These are phyloP conservation scores for Prunella fulvescens DNA, from an alignment of 2,113 vertebrate species.

Conservation along the genomic window DNA sequence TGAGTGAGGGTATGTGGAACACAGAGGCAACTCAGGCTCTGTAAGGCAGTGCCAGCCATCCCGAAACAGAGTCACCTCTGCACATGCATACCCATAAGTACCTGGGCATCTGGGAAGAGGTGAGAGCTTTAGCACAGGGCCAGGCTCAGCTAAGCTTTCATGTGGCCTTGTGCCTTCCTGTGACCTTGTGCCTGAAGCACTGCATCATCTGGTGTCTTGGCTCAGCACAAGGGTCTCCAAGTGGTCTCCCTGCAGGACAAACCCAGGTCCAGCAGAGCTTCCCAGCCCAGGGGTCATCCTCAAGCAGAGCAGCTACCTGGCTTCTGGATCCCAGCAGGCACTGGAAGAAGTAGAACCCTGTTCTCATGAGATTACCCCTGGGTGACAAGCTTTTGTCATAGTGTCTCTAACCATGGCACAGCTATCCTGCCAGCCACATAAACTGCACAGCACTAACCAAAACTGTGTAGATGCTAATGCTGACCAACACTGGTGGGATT, in stretches of 20 bases:
- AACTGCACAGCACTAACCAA: not conserved
- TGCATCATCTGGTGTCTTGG: accelerated
- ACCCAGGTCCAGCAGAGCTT: not conserved
- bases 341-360: not conserved
- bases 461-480: not conserved
- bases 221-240: not conserved
- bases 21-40: not conserved
- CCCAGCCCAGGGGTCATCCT: not conserved
- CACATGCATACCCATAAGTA: not conserved
- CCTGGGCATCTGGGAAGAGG: not conserved
- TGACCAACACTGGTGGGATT: not conserved
- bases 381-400: not conserved
- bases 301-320: not conserved
- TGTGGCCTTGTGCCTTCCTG: not conserved
- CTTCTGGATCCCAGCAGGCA: not conserved
- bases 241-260: not conserved
- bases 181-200: not conserved
- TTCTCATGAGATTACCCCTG: not conserved
- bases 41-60: not conserved
- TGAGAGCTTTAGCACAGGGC: not conserved
- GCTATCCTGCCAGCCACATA: not conserved
- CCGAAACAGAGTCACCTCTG: not conserved
- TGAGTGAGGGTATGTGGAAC: not conserved
- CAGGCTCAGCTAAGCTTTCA: not conserved
- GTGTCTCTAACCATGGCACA: not conserved